These are phyloP conservation scores for Gopherus evgoodei DNA, from an alignment of 2,113 vertebrate species.

Conservation along the genomic window DNA sequence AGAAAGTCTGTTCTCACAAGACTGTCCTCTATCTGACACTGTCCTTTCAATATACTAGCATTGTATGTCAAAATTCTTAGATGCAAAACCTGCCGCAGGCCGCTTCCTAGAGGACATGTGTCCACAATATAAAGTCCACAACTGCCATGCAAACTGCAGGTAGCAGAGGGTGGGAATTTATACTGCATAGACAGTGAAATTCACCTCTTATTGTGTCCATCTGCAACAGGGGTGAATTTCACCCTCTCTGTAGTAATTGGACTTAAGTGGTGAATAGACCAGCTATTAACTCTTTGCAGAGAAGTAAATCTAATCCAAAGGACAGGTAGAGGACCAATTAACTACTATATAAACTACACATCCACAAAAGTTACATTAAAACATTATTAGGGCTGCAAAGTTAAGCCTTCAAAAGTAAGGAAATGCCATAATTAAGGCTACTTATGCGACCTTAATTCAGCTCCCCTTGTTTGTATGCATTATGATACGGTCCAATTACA, in stretches of 20 bases:
- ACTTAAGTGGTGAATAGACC: not conserved
- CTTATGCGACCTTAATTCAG: too few relatives aligned
- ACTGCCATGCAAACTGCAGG: not conserved
- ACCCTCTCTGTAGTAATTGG: not conserved
- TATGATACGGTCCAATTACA: too few relatives aligned
- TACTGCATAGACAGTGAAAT: not conserved
- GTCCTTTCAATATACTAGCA: not conserved
- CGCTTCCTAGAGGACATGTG: not conserved
- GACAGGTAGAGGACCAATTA: too few relatives aligned
- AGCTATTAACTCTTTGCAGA: not conserved
- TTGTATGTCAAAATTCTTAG: not conserved
- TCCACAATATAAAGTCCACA: not conserved
- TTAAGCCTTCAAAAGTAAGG: too few relatives aligned
- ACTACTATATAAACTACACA: too few relatives aligned
- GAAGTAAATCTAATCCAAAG: not conserved
- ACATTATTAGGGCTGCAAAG: too few relatives aligned
- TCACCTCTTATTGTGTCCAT: not conserved
- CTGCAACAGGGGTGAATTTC: not conserved
- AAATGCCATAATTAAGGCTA: too few relatives aligned
- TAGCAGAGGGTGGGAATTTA: not conserved
- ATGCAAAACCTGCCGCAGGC: not conserved
- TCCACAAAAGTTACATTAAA: too few relatives aligned
- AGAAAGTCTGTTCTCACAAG: not conserved
- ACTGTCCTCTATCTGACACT: not conserved
- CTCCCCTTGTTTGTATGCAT: too few relatives aligned